phyloP scores from a whole-genome alignment of 2,113 vertebrate genomes.

The Oostethus manadensis region DNA sequence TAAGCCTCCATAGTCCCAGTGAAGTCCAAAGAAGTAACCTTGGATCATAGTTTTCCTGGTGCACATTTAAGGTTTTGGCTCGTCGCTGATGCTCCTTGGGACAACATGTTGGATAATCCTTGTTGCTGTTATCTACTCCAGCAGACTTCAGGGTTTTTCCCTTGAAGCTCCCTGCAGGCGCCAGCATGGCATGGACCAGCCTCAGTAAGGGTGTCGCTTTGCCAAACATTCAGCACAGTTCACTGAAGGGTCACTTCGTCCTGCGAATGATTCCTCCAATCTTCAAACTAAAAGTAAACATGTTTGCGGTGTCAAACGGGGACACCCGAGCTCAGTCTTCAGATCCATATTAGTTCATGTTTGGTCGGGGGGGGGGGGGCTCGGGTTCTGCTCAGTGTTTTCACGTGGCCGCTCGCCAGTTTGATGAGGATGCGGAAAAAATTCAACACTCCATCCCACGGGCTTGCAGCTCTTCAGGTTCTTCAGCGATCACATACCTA shows the following conservation, averaged over 20 bases:
- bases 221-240: slow-evolving; percentile 16
- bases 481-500: too few relatives aligned
- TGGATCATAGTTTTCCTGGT: too few relatives aligned
- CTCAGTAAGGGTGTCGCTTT: slow-evolving; percentile 7
- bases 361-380: slow-evolving; percentile 48
- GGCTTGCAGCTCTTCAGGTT: too few relatives aligned
- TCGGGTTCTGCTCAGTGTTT: slow-evolving; percentile 52
- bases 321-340: slow-evolving; percentile 11
- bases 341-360: slow-evolving; percentile 72
- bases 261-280: slow-evolving; percentile 31
- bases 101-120: neutral
- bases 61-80: neutral
- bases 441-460: neutral
- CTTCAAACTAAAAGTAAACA: slow-evolving; percentile 13
- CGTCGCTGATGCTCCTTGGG: neutral
- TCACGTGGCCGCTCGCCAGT: slow-evolving; percentile 3
- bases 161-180: neutral
- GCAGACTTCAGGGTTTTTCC: neutral
- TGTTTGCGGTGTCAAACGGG: too few relatives aligned
- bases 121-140: neutral
- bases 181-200: neutral
- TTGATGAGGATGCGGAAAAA: slow-evolving; percentile 7
- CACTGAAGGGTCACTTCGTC: slow-evolving; percentile 20
- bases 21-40: too few relatives aligned
- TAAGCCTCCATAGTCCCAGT: too few relatives aligned